phyloP scores from a whole-genome alignment of 2,888 invertebrate genomes.

The Pimpla rufipes region DNA sequence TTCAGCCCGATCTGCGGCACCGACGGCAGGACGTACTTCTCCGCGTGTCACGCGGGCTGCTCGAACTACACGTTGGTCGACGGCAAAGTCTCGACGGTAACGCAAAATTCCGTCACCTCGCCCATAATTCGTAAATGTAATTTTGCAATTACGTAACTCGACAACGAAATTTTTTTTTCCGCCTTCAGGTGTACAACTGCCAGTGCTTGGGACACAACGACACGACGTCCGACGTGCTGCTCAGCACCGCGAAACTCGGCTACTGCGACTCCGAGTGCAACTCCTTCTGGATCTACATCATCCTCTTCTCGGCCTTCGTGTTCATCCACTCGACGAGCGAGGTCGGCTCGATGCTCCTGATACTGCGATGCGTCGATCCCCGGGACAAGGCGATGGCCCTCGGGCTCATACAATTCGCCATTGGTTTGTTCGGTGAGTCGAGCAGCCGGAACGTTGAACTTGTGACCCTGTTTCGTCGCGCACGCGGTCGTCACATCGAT shows the following conservation, averaged over 20 bases:
- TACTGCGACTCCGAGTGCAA: constrained; percentile 93
- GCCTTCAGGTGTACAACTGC: constrained; percentile 86
- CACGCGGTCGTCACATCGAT: constrained; percentile 11
- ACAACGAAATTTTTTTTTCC: neutral
- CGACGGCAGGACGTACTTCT: constrained; percentile 94
- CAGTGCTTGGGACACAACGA: constrained; percentile 84
- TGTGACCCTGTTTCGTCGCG: neutral
- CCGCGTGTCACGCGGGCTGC: constrained; percentile 96
- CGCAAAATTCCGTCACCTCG: too few relatives aligned
- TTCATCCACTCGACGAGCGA: constrained; percentile 97
- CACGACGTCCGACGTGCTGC: constrained; percentile 74
- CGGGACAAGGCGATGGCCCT: constrained; percentile 98
- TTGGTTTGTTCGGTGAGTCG: constrained; percentile 92
- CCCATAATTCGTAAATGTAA: neutral
- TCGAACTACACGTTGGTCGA: constrained; percentile 87
- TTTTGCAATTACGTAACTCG: neutral
- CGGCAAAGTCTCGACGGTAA: constrained; percentile 86
- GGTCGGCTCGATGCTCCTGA: constrained; percentile 95
- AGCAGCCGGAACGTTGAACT: constrained; percentile 2
- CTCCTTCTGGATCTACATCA: constrained; percentile 93
- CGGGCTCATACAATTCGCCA: constrained; percentile 97
- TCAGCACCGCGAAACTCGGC: constrained; percentile 91
- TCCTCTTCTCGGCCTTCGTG: constrained; percentile 94
- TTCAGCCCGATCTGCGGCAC: constrained; percentile 95
- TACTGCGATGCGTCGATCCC: constrained; percentile 96